Evolutionary conservation across 1,140 invertebrate genomes (phyloP), one percentile per base, ranked within the genome.

Genomic region (Drosophila carrolli): DNA sequence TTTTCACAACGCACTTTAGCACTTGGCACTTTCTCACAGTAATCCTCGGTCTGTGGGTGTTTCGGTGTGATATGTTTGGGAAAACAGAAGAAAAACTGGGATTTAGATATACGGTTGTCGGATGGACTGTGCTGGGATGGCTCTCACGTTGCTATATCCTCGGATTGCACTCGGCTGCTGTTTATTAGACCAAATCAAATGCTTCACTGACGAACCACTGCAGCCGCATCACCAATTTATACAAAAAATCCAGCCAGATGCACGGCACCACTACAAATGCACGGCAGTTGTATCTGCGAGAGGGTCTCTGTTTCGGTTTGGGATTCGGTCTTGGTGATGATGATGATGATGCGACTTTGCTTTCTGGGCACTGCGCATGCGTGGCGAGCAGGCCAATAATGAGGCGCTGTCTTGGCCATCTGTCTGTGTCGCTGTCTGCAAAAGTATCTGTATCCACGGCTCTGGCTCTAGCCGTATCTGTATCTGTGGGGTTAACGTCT

Each of bases 171-270:
- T 86, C 55, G 75, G 84, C 76, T 82, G 83, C 63, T 92, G 88
- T 88, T 92, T 90, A 90, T 91, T 91, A 91, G 85, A 92, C 90
- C 88, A 91, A 92, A 91, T 91, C 91, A 86, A 91, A 91, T 91
- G 84, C 81, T 92, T 91, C 83, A 92, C 91, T 92, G 91, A 91
- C 90, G 88, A 90, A 80, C 77, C 75, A 81, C 73, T 85, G 81
- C 86, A 78, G 76, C 76, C 77, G 91, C 77, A 82, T 91, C 90
- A 91, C 73, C 88, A 89, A 92, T 92, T 92, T 92, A 92, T 92
- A 92, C 91, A 91, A 67, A 92, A 92, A 92, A 72, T 74, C 76
- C 78, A 71, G 75, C 65, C 78, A 75, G 86, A 90, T 83, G 82
- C 82, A 81, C 65, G 62, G 43, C 67, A 48, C 66, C 51, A 78